Percentiles rank a stretch among this genome's conserved stretches.
Conservation (phyloP, 2,113 vertebrate species). For the Anarhynchus alexandrinus region DNA sequence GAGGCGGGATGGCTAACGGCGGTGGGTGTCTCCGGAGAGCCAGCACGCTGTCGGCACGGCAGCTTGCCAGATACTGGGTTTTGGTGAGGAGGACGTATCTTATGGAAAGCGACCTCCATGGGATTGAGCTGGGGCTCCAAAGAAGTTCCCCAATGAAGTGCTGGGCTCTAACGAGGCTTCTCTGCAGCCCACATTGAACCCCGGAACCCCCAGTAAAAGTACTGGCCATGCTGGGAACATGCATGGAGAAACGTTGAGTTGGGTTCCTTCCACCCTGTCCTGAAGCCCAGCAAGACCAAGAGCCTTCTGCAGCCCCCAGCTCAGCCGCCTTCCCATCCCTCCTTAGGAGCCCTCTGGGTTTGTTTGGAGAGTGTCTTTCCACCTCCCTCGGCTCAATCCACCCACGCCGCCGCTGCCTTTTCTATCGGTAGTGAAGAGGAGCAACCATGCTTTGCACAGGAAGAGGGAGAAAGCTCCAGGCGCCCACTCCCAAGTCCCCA, state of each 20-base stretch:
- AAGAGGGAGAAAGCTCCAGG: not conserved
- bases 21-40: fast-evolving
- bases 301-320: not conserved
- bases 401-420: not conserved
- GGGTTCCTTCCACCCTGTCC: not conserved
- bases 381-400: not conserved
- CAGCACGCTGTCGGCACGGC: fast-evolving
- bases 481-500: fast-evolving
- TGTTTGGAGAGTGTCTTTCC: not conserved
- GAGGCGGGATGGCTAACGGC: not conserved
- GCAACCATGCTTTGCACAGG: not conserved
- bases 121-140: not conserved
- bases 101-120: fast-evolving
- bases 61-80: fast-evolving
- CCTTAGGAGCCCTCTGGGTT: not conserved
- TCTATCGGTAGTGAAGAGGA: not conserved
- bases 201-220: not conserved
- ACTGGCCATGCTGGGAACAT: fast-evolving
- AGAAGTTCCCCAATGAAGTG: not conserved
- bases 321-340: not conserved
- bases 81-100: fast-evolving
- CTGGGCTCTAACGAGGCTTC: not conserved
- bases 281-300: not conserved
- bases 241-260: fast-evolving
- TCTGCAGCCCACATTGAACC: not conserved